These are phyloP conservation scores for Pseudolaguvia tuberculata DNA, from an alignment of 2,113 vertebrate genomes.

Conservation along the genomic window DNA sequence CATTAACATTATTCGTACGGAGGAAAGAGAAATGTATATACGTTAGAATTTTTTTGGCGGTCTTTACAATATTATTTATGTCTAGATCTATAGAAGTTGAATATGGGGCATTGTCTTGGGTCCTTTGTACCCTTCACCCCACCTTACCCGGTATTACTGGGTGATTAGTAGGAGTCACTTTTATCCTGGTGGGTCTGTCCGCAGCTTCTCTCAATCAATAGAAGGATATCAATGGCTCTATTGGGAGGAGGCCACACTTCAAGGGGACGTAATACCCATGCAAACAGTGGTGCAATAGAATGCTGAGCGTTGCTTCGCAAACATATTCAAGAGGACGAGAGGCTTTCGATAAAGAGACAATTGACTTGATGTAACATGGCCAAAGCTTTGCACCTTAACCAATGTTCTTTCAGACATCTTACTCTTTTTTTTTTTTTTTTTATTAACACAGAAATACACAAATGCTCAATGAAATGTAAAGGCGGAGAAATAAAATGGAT, in stretches of 20 bases:
- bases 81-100: slow-evolving; percentile 29
- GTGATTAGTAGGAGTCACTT: slow-evolving; percentile 46
- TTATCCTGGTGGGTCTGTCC: slow-evolving; percentile 47
- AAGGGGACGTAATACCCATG: slow-evolving; percentile 47
- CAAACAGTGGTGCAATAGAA: slow-evolving; percentile 45
- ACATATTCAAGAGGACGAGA: slow-evolving; percentile 47
- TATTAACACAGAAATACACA: background rate
- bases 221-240: slow-evolving; percentile 45
- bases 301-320: slow-evolving; percentile 33
- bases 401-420: slow-evolving; percentile 2
- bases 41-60: slow-evolving; percentile 7
- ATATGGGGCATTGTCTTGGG: slow-evolving; percentile 37
- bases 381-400: slow-evolving; percentile 29
- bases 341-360: slow-evolving; percentile 45
- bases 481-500: background rate
- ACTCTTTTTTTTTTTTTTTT: background rate
- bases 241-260: slow-evolving; percentile 48
- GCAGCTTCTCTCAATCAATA: slow-evolving; percentile 43
- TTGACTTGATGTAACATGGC: slow-evolving; percentile 44
- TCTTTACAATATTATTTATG: slow-evolving; percentile 12
- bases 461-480: background rate
- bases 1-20: slow-evolving; percentile 32
- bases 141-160: slow-evolving; percentile 15
- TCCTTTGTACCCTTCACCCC: slow-evolving; percentile 21
- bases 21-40: slow-evolving; percentile 28